Evolutionary conservation across 2,888 invertebrate species (phyloP), one percentile per base, ranked within the genome.

Genomic region (Diloba caeruleocephala): DNA sequence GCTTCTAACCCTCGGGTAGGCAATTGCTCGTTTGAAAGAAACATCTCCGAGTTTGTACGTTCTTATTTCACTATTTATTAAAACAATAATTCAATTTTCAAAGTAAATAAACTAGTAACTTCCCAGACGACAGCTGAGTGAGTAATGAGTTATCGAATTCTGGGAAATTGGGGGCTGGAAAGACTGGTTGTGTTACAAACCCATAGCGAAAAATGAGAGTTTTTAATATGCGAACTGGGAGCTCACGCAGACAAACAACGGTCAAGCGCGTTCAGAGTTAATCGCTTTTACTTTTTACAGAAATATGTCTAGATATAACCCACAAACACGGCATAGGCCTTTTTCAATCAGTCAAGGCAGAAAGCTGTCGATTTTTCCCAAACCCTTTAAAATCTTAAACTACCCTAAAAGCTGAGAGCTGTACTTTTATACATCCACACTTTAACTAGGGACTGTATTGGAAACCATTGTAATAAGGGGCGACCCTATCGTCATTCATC

Each of bases 401-500:
- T 60, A 33, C 53, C 32, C 23, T 23, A 23, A 28, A 59, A 28
- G 23, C 17, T 14, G 10, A 26, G 14, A 60, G 41, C 54, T 39
- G 61, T 67, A 25, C 36, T 1, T 21, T 29, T 55, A 68, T 45
- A 61, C 38, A 44, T 52, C 15, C 43, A 19, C 10, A 9, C 32
- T 45, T 9, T 31, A 8, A 29, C 19, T 15, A 62, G 31, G 45
- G 63, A 54, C 31, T 43, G 46, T 39, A 38, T 42, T 55, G 42
- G 42, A 42, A 17, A 33, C 15, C 38, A 63, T 62, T 62, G 63
- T 28, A 25, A 23, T 25, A 31, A 38, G 38, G 38, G 28, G 42
- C 46, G 64, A 63, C 70, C 61, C 70, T 63, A 63, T 43, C 42
- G 46, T 34, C 63, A 62, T 69, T 55, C 63, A 62, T 63, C 63